Conservation (phyloP, 2,113 vertebrate species). For the Myrmophylax atrothorax region DNA sequence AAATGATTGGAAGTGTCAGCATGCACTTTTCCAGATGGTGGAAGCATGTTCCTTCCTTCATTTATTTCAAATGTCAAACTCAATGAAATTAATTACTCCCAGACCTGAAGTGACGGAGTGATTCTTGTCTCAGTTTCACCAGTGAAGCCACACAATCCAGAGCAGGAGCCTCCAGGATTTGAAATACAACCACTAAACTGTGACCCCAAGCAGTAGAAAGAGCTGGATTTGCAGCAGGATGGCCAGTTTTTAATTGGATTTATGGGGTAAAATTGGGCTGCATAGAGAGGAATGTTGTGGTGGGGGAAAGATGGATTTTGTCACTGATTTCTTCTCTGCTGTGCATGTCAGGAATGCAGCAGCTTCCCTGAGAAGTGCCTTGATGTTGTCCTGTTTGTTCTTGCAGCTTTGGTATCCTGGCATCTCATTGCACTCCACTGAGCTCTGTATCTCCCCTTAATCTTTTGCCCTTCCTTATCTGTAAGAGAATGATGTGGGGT, state of each 20-base stretch:
- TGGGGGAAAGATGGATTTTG: not conserved
- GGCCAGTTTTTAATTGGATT: not conserved
- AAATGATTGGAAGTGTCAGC: not conserved
- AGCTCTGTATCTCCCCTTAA: not conserved
- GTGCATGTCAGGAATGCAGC: not conserved
- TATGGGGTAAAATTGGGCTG: not conserved
- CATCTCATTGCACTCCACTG: fast-evolving
- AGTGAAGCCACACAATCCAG: not conserved
- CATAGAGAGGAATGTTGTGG: not conserved
- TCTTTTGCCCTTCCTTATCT: not conserved
- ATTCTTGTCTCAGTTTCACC: not conserved
- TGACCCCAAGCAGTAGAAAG: not conserved
- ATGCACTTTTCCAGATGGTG: not conserved
- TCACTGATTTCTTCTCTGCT: not conserved
- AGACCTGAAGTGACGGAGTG: not conserved
- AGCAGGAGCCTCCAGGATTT: not conserved
- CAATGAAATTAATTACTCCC: not conserved
- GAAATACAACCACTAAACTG: not conserved
- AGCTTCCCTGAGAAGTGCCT: not conserved
- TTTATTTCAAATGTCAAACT: not conserved
- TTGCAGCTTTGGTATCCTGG: not conserved
- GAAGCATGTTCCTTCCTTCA: not conserved
- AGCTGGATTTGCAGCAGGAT: not conserved
- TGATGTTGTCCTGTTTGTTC: not conserved
- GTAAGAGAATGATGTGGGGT: not conserved